These are phyloP conservation scores for Herminia tarsipennalis DNA, from an alignment of 2,888 invertebrate genomes.

Conservation along the genomic window DNA sequence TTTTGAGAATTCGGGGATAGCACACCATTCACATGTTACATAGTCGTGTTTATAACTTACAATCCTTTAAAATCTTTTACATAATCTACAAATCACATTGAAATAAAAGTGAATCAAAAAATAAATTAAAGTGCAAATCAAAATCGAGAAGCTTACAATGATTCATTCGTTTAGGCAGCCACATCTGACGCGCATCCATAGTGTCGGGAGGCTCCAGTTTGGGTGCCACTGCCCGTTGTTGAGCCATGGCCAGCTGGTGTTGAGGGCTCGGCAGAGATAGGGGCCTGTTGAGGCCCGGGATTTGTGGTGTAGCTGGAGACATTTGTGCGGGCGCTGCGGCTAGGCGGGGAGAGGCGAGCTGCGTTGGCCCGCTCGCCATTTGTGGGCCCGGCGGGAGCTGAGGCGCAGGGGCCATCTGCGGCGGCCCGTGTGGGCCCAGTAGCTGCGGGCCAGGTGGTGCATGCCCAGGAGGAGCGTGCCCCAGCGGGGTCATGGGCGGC, in stretches of 20 bases:
- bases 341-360: constrained; percentile 77
- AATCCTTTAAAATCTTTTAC: too few species aligned
- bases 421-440: constrained; percentile 57
- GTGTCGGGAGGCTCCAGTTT: constrained; percentile 87
- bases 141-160: constrained; percentile 86
- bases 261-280: constrained; percentile 74
- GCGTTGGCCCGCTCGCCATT: constrained; percentile 61
- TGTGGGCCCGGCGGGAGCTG: constrained; percentile 65
- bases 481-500: constrained; percentile 49
- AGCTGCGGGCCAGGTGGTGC: constrained; percentile 50
- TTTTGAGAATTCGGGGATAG: too few species aligned
- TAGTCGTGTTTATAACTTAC: too few species aligned
- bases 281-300: constrained; percentile 73
- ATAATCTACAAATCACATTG: neutral
- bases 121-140: constrained; percentile 53
- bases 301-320: constrained; percentile 78
- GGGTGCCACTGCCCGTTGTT: constrained; percentile 80
- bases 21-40: too few species aligned
- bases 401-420: constrained; percentile 67
- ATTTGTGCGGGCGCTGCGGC: constrained; percentile 76
- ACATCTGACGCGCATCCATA: constrained; percentile 86
- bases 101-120: constrained; percentile 37
- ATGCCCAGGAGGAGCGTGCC: constrained; percentile 41
- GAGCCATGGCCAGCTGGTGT: constrained; percentile 68
- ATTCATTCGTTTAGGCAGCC: constrained; percentile 88